Percentiles rank a stretch among this genome's conserved stretches.
These are phyloP conservation scores for Poeciliopsis turrubarensis DNA, from an alignment of 2,113 vertebrate species.

Conservation along the genomic window DNA sequence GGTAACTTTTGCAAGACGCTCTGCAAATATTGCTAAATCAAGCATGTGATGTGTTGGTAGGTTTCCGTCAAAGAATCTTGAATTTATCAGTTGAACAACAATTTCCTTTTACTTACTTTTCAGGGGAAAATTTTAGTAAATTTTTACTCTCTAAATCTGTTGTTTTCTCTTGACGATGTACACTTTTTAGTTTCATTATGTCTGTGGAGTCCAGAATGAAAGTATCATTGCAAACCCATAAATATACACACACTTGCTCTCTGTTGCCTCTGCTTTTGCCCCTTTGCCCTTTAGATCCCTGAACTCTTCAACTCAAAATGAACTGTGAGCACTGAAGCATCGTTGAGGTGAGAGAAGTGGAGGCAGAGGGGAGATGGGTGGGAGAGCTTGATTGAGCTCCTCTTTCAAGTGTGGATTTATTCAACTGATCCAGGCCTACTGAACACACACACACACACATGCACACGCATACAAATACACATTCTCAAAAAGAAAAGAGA, in stretches of 20 bases:
- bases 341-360: conserved; percentile 49
- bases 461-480: conserved; percentile 17
- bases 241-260: conserved; percentile 28
- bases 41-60: too few relatives aligned
- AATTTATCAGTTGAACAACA: too few relatives aligned
- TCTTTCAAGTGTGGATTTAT: conserved; percentile 82
- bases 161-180: too few relatives aligned
- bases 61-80: too few relatives aligned
- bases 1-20: too few relatives aligned
- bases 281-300: conserved; percentile 46
- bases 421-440: conserved; percentile 64
- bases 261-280: conserved; percentile 6
- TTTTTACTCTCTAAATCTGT: too few relatives aligned
- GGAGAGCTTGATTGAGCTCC: conserved; percentile 70
- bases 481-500: conserved; percentile 13
- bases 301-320: conserved; percentile 70
- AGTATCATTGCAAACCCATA: conserved; percentile 16
- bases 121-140: too few relatives aligned
- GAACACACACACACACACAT: conserved; percentile 18
- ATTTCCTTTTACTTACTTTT: too few relatives aligned
- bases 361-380: conserved; percentile 35
- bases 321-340: conserved; percentile 58
- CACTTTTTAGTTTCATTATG: not conserved
- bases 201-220: not conserved
- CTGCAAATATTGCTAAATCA: too few relatives aligned